Evolutionary conservation across 2,113 vertebrate species (phyloP), one percentile per base, ranked within the genome.

Genomic region (Tamias sibiricus): DNA sequence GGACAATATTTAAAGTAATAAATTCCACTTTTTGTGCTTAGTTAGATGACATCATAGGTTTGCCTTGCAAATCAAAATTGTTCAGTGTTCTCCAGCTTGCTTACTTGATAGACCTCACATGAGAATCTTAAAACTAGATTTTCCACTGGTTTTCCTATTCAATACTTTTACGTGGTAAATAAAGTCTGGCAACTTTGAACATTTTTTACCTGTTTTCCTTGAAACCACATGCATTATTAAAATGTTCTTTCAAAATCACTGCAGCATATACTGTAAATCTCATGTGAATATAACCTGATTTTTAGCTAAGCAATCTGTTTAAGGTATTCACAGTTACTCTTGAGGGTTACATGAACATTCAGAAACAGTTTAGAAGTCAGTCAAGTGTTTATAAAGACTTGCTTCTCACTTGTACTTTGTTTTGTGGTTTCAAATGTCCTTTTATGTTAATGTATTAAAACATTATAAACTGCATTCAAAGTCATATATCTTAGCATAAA

Each of bases 141-240:
- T 93, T 71, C 30, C 11, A 6, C 24, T 30, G 13, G 57, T 95
- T 95, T 90, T 80, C 52, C 75, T 84, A 83, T 93, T 93, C 26
- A 94, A 42, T 85, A 47, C 37, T 74, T 89, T 95, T 80, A 83
- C 42, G 72, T 96, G 6, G 16, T 49, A 89, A 95, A 90, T 77
- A 44, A 91, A 57, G 32, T n/a, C 52, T 68, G 47, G 87, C 2
- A 57, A 79, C 88, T 52, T 80, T 52, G 14, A 95, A 79, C 49
- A 87, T 92, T 87, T 87, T 81, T 94, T 92, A 94, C 75, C n/a
- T 54, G 17, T 68, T 92, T 92, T 89, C 79, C 49, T 69, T 86
- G 52, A 87, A 84, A 37, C 32, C 47, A 35, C 89, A 91, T 91
- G 42, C 30, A 82, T 72, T 95, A 17, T 32, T 30, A 84, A 81